Evolutionary conservation across 2,113 vertebrate genomes (phyloP).

Genomic region (Heloderma charlesbogerti): DNA sequence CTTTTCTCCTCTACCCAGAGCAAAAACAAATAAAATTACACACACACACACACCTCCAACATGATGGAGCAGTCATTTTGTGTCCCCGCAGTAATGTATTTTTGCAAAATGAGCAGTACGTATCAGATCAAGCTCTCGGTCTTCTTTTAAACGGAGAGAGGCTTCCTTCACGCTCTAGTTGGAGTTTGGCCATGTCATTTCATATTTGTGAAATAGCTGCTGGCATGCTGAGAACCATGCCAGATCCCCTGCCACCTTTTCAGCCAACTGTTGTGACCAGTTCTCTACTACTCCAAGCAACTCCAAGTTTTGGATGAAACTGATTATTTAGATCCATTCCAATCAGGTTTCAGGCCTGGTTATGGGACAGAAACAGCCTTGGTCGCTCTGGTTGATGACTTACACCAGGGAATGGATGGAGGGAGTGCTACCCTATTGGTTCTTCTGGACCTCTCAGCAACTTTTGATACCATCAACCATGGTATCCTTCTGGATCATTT

Average conservation of each 20-base stretch:
- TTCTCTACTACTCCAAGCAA: not conserved
- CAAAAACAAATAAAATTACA: not conserved
- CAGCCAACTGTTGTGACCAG: not conserved
- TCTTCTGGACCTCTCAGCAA: too few relatives aligned
- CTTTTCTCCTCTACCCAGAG: not conserved
- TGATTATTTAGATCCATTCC: too few relatives aligned
- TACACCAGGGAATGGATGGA: too few relatives aligned
- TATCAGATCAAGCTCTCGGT: not conserved
- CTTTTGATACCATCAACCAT: too few relatives aligned
- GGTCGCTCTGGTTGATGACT: too few relatives aligned
- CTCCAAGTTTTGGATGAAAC: too few relatives aligned
- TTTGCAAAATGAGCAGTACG: not conserved
- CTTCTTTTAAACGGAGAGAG: not conserved
- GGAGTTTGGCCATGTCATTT: conserved; percentile 11
- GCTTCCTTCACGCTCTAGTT: not conserved
- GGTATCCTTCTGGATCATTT: too few relatives aligned
- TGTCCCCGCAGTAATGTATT: not conserved
- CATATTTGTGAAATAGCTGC: conserved; percentile 7
- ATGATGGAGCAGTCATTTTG: not conserved
- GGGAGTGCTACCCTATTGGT: too few relatives aligned
- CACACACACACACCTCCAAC: not conserved
- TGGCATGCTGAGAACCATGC: not conserved
- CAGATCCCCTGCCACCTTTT: conserved; percentile 3
- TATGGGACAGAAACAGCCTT: too few relatives aligned
- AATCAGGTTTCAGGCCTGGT: too few relatives aligned